These are phyloP conservation scores for Epizoanthus fatuus DNA, from an alignment of 92 coral and sea anemone species.

Conservation along the genomic window DNA sequence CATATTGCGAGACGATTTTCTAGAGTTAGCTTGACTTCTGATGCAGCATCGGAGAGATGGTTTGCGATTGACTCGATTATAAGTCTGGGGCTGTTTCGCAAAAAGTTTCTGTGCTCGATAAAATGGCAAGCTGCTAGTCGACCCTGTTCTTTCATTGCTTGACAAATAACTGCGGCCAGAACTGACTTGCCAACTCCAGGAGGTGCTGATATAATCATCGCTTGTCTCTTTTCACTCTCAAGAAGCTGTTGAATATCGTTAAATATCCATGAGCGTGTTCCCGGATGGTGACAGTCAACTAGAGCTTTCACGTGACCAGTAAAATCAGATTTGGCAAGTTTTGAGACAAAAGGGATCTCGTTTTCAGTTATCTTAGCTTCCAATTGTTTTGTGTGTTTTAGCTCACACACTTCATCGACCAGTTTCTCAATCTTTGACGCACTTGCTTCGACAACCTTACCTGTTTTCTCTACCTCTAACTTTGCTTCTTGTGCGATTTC, in stretches of 20 bases:
- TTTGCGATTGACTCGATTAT: conserved; percentile 76
- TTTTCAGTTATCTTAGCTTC: not conserved
- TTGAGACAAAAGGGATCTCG: not conserved
- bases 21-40: conserved; percentile 58
- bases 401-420: conserved; percentile 1
- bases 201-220: conserved; percentile 57
- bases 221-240: conserved; percentile 57
- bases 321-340: conserved; percentile 70
- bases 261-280: conserved; percentile 75
- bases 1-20: conserved; percentile 52
- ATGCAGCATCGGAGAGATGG: conserved; percentile 54
- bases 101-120: conserved; percentile 63
- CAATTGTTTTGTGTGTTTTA: not conserved
- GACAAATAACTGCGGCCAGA: conserved; percentile 65
- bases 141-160: conserved; percentile 41
- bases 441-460: not conserved
- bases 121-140: conserved; percentile 72
- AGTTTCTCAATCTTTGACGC: not conserved
- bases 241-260: conserved; percentile 52
- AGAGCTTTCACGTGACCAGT: conserved; percentile 54
- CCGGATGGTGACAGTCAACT: conserved; percentile 40
- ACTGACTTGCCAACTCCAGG: conserved; percentile 87
- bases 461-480: conserved; percentile 20
- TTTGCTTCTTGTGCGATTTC: conserved; percentile 4
- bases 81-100: conserved; percentile 62